Base-by-base conservation (phyloP, 2,797 vertebrate species). In the Pseudopleuronectes americanus region DNA sequence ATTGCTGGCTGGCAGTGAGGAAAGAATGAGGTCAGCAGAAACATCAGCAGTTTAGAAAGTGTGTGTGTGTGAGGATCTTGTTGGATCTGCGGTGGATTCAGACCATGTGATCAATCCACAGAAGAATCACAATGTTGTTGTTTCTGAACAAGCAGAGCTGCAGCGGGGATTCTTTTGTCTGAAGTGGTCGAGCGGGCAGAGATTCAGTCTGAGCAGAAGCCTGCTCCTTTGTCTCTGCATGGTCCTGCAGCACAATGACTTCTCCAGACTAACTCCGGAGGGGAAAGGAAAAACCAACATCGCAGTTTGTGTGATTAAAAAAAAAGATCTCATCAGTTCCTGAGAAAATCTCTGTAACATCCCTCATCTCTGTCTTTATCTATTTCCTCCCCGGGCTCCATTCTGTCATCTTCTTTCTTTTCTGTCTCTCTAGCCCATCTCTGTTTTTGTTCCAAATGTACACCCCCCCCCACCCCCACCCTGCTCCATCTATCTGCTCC, bases 151-250 rank as follows among this genome's bases (percentile, higher is more conserved):
- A 45, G 60, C 48, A 67, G 55, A 57, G 31, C 22, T 1, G 21
- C 19, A 2, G 45, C 45, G 8, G 8, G 17, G 19, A 21, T 48
- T 48, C 47, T 21, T 48, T 21, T 48, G 47, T 48, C 6, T 48
- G 19, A n/a, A 87, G 74, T 71, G 45, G 22, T 84, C 16, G 33
- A 71, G 74, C 86, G 84, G 79, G 63, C 79, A 73, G 61, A 83
- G 56, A 62, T 31, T 74, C 68, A 56, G 36, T 47, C 47, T 66
- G 58, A 78, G 58, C 72, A 71, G 72, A 73, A 80, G 61, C 8
- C 6, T 64, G 71, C 36, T 45, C 43, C 43, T 69, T 56, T 62
- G 64, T 76, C n/a, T 68, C 59, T 19, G 28, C 14, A 8, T n/a
- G 45, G 31, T 59, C 49, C 54, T 76, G 68, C 62, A 63, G 45